Base-by-base conservation (phyloP, 2,797 vertebrate species). In the Mormyrus proboscirostris region DNA sequence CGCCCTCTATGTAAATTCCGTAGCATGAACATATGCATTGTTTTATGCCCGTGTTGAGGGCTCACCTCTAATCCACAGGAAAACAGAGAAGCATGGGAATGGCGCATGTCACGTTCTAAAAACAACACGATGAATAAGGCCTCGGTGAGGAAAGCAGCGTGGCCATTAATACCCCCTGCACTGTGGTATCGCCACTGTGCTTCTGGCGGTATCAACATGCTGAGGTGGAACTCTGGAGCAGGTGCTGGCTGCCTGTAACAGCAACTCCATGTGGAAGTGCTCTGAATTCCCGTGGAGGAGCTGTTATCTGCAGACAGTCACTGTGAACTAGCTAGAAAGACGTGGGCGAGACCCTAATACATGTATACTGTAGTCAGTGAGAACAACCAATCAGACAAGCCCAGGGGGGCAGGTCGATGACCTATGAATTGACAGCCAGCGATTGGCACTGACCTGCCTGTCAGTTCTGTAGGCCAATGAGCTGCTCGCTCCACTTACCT, bases 391-490 rank as follows among this genome's bases (percentile, higher is more conserved):
- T 12, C 57, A 29, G 19, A 25, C 33, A 59, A 14, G 16, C 57
- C 41, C 57, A 10, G 86, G 96, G 95, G 89, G 93, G 93, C 95
- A 94, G 95, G 95, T 95, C 95, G 95, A 97, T 97, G 97, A 97
- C 96, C 97, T 97, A 98, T 97, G 97, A 97, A 97, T 96, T 97
- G 97, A 97, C 97, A 97, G 97, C 96, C 96, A 97, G 96, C 96
- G 90, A 91, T 91, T 91, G 2, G 29, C 62, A 90, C 90, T 82
- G 53, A 92, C 91, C 96, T 97, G 96, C 96, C 97, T 97, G 97
- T 97, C 97, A 97, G 96, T 98, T 97, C 95, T 97, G 96, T 98
- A 97, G 97, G 97, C 96, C 96, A 97, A 96, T 97, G 96, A 95
- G 93, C 94, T 94, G 96, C 96, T 93, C 90, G 91, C 93, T 94